Percentiles rank a stretch among this genome's conserved stretches.
phyloP scores from a whole-genome alignment of 2,113 vertebrate species.

The Hippocampus comes region DNA sequence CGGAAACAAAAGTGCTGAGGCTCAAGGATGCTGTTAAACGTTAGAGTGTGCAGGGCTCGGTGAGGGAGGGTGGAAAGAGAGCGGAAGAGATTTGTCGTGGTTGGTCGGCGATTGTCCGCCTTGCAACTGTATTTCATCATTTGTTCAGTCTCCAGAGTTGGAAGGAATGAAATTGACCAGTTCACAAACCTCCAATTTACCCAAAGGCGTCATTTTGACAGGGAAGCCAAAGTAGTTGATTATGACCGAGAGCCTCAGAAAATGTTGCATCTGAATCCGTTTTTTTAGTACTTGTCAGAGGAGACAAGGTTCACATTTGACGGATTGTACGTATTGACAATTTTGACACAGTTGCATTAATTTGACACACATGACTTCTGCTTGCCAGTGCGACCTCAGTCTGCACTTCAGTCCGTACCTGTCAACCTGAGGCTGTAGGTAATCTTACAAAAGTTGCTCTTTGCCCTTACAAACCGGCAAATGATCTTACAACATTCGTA shows the following conservation, averaged over 20 bases:
- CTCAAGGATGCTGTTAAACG: conserved; percentile 67
- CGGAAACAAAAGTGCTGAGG: conserved; percentile 69
- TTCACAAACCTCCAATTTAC: conserved; percentile 32
- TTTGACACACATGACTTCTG: neutral
- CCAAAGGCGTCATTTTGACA: conserved; percentile 17
- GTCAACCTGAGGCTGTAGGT: too few species aligned
- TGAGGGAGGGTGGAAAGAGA: conserved; percentile 20
- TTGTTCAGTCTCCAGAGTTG: conserved; percentile 4
- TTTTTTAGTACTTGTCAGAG: neutral
- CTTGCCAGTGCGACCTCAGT: conserved; percentile 9
- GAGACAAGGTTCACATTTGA: neutral
- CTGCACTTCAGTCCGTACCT: neutral
- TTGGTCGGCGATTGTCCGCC: conserved; percentile 16
- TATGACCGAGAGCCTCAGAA: neutral
- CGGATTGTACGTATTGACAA: neutral
- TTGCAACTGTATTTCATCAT: conserved; percentile 13
- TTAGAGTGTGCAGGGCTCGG: conserved; percentile 40
- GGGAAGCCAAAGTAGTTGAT: conserved; percentile 5
- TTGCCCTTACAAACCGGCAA: too few species aligned
- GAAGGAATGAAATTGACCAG: conserved; percentile 25
- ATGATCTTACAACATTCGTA: too few species aligned
- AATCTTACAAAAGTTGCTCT: too few species aligned
- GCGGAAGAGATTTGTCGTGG: conserved; percentile 13
- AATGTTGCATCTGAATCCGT: neutral
- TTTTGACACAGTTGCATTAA: neutral